Conservation (phyloP, 2,888 invertebrate species). For the Anodontia alba region DNA sequence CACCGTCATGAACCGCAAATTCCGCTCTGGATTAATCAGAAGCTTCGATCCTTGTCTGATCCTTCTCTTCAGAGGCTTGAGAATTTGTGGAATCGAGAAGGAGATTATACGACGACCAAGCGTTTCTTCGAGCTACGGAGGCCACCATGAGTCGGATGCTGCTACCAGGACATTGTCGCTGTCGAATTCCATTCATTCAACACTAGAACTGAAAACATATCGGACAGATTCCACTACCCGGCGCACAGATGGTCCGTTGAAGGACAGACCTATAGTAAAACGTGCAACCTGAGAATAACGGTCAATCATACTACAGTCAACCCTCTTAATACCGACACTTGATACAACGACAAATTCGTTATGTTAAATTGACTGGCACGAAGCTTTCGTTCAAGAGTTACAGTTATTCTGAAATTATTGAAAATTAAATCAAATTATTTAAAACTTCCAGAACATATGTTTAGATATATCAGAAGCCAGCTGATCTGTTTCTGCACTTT, state of each 20-base stretch:
- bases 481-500: no score
- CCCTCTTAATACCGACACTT: no score
- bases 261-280: neutral
- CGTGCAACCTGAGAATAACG: neutral
- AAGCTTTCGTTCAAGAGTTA: no score
- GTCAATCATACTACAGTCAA: no score
- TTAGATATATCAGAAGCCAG: no score
- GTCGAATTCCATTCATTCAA: neutral
- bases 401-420: no score
- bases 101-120: neutral
- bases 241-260: neutral
- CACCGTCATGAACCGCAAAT: slow-evolving; percentile 39
- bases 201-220: slow-evolving; percentile 4
- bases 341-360: no score
- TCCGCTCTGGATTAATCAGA: slow-evolving; percentile 26
- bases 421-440: no score
- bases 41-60: slow-evolving; percentile 13
- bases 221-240: neutral
- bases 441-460: no score
- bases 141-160: neutral
- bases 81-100: neutral
- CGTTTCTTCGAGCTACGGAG: neutral
- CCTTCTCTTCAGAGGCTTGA: neutral
- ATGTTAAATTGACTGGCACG: no score
- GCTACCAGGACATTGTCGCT: neutral